Percentiles rank a stretch among this genome's conserved stretches.
Conservation (phyloP, 2,797 vertebrate genomes). For the Schizothorax lantsangensis region DNA sequence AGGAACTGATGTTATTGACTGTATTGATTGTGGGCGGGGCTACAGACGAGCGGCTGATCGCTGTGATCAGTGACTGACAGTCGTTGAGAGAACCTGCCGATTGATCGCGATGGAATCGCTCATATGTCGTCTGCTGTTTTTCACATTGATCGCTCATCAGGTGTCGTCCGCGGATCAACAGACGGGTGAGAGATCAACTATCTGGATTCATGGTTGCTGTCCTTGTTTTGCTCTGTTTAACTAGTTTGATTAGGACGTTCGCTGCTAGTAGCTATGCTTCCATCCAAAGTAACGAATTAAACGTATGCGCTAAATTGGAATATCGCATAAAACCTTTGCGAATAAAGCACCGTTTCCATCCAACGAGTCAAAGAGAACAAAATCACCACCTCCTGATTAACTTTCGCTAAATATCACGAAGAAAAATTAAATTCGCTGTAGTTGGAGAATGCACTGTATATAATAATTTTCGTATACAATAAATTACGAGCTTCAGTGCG, state of each 20-base stretch:
- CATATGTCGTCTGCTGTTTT: conserved; percentile 40
- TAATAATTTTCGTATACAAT: too few relatives aligned
- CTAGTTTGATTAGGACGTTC: too few relatives aligned
- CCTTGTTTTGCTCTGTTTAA: background rate
- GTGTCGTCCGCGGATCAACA: background rate
- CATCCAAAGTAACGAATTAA: background rate
- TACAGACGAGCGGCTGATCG: background rate
- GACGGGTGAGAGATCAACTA: conserved; percentile 34
- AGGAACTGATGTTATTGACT: background rate
- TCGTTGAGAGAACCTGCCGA: background rate
- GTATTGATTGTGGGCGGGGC: background rate
- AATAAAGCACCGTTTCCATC: background rate
- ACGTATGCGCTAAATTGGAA: background rate
- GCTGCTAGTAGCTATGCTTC: background rate
- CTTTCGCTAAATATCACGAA: too few relatives aligned
- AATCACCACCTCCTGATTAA: too few relatives aligned
- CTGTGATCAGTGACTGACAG: background rate
- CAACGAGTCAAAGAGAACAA: too few relatives aligned
- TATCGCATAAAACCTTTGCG: background rate
- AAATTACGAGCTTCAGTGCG: background rate
- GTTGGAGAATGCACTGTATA: too few relatives aligned
- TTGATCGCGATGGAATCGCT: conserved; percentile 41
- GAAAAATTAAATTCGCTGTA: too few relatives aligned
- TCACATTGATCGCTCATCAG: conserved; percentile 32
- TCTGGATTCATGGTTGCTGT: background rate